Evolutionary conservation across 2,113 vertebrate species (phyloP), one percentile per base, ranked within the genome.

Genomic region (Calypte anna): DNA sequence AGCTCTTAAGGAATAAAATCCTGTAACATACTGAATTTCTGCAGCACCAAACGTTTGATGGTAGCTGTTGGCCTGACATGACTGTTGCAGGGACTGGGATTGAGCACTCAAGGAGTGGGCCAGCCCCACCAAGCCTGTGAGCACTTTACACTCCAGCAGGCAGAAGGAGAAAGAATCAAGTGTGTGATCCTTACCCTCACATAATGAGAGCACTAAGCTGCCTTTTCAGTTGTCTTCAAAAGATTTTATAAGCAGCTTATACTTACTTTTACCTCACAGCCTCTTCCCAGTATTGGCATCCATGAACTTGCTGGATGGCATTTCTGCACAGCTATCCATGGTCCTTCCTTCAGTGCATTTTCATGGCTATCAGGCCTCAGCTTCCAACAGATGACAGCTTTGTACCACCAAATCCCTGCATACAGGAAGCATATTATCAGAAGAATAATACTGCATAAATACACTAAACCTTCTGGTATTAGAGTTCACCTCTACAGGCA

Each of bases 231-330:
- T 53, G 33, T 38, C 27, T 63, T 74, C n/a, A 63, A 21, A 78
- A 55, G 31, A 23, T 24, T 27, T 76, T 62, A 11, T 18, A 64
- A 70, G 31, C 38, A 8, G 22, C 36, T 20, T 63, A 25, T 43
- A 67, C 9, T 66, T 54, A 10, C 66, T 77, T 78, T 97, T 96
- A 99, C 99, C 98, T 99, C 99, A 58, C 99, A 99, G 43, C 99
- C 98, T 97, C 97, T 98, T 96, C 99, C 99, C 40, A 99, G 97
- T 8, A 92, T 98, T 48, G 98, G 96, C 99, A 99, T 99, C 99
- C 99, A 99, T 14, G 99, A 99, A 23, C 98, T 99, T 76, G 98
- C 99, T 57, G 99, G 97, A 81, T 99, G 99, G 81, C 98, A 99
- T 16, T 99, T 99, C 91, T 99, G 99, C 82, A 99, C 97, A 82